These are phyloP conservation scores for Myotis davidii DNA, from an alignment of 2,113 vertebrate genomes.

Conservation along the genomic window DNA sequence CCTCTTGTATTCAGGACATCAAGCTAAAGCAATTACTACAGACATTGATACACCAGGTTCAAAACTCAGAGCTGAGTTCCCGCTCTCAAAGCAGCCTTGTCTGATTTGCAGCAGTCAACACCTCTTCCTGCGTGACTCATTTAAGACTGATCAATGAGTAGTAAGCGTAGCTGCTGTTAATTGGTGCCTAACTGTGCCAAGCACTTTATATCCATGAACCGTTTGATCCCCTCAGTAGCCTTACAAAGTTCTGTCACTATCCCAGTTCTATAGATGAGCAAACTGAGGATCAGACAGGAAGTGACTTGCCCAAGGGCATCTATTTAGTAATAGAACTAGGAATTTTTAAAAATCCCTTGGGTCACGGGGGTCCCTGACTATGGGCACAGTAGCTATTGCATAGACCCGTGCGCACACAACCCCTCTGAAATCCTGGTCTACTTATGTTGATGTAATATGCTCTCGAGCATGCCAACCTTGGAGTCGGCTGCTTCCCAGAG, in stretches of 20 bases:
- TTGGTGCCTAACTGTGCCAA: neutral
- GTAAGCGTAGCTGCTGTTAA: neutral
- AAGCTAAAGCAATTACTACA: neutral
- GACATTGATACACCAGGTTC: neutral
- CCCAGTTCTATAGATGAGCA: neutral
- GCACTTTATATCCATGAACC: neutral
- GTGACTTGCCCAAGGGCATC: neutral
- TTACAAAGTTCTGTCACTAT: neutral
- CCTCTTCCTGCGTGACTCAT: neutral
- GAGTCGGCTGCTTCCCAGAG: neutral
- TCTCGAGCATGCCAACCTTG: neutral
- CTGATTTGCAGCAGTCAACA: neutral
- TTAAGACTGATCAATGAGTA: neutral
- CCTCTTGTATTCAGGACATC: neutral
- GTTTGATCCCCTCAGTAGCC: neutral
- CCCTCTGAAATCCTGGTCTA: neutral
- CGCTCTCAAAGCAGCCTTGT: neutral
- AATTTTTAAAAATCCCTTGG: neutral
- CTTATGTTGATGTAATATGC: neutral
- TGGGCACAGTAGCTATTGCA: neutral
- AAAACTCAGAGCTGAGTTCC: neutral
- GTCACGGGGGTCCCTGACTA: neutral
- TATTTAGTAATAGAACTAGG: neutral
- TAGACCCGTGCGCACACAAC: fast-evolving
- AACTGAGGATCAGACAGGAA: neutral